These are phyloP conservation scores for Monodelphis domestica DNA, from an alignment of 2,797 vertebrate genomes.

Conservation along the genomic window DNA sequence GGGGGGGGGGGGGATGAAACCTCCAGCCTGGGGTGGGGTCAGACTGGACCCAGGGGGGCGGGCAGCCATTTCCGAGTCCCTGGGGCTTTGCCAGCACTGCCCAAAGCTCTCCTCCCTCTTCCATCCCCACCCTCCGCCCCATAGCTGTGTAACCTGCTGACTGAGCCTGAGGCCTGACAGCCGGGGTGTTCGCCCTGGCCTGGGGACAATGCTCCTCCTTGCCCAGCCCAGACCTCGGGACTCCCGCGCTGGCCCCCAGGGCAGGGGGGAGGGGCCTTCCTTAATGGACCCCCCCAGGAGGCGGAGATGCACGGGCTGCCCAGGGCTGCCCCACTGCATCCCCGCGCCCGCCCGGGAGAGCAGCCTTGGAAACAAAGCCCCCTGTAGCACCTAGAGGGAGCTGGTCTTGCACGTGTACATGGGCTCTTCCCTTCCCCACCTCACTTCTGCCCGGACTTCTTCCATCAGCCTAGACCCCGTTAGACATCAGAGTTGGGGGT, in stretches of 20 bases:
- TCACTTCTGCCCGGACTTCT: not conserved
- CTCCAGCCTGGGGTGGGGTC: not conserved
- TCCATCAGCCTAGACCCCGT: not conserved
- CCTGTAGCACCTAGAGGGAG: not conserved
- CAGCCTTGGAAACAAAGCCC: not conserved
- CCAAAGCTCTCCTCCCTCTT: not conserved
- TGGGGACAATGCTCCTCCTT: not conserved
- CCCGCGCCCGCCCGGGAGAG: not conserved
- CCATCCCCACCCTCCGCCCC: not conserved
- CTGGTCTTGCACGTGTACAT: not conserved
- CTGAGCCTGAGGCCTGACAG: not conserved
- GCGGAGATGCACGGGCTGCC: not conserved
- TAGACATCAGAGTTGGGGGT: not conserved
- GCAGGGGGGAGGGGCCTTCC: not conserved
- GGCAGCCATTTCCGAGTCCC: not conserved
- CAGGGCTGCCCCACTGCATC: not conserved
- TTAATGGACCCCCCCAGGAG: not conserved
- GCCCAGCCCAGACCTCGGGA: too few relatives aligned
- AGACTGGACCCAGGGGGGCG: not conserved
- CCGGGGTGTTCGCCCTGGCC: not conserved
- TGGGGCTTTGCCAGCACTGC: not conserved
- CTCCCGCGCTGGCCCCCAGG: too few relatives aligned
- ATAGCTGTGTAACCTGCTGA: not conserved
- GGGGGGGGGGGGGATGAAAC: constrained; percentile 24
- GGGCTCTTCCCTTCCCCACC: not conserved